phyloP scores from a whole-genome alignment of 2,113 vertebrate species.

The Lipotes vexillifer region DNA sequence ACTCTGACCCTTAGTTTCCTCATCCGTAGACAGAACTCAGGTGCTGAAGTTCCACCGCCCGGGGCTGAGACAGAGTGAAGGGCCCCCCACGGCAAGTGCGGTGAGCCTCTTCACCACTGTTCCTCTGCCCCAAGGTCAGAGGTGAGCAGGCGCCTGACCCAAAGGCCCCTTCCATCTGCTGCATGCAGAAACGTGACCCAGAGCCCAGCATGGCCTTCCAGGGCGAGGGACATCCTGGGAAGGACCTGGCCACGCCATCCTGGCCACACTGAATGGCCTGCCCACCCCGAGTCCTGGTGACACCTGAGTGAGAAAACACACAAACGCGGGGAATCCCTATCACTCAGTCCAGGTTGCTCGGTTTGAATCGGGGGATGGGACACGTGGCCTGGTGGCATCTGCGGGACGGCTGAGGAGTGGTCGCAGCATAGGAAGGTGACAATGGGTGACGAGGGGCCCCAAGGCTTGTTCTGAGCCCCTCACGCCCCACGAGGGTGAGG shows the following conservation, averaged over 20 bases:
- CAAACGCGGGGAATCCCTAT: not conserved
- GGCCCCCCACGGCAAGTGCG: accelerated
- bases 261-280: accelerated
- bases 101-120: not conserved
- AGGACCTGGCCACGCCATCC: not conserved
- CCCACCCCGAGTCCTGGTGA: not conserved
- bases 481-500: not conserved
- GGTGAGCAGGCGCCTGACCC: not conserved
- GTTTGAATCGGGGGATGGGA: accelerated
- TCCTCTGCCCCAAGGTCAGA: not conserved
- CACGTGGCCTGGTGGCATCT: accelerated
- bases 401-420: accelerated
- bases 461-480: not conserved
- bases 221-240: not conserved
- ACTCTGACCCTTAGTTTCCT: not conserved
- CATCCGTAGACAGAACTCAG: accelerated
- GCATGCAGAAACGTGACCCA: accelerated
- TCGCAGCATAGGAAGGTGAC: not conserved
- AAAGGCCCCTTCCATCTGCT: no score
- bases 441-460: not conserved
- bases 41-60: not conserved
- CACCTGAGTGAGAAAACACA: not conserved
- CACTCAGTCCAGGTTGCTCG: accelerated
- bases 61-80: not conserved
- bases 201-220: not conserved